Conservation (phyloP, 2,113 vertebrate species). For the Laticauda laticaudata region DNA sequence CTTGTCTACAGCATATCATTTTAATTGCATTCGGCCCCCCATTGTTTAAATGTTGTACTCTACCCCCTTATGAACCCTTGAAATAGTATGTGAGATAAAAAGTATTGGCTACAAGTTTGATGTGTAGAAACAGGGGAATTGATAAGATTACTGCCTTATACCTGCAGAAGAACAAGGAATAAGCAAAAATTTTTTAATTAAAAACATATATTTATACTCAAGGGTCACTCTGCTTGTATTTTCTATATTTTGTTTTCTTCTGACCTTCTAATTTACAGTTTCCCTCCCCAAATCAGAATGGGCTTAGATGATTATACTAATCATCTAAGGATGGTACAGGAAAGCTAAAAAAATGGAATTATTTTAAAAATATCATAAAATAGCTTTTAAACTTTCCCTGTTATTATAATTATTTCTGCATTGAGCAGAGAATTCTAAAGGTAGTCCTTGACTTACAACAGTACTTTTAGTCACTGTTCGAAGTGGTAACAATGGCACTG, state of each 20-base stretch:
- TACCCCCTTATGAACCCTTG: neutral
- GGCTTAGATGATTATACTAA: neutral
- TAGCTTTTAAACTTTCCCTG: neutral
- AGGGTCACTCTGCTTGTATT: neutral
- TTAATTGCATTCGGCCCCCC: neutral
- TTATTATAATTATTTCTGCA: neutral
- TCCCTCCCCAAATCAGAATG: neutral
- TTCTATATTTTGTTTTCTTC: neutral
- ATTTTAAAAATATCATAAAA: neutral
- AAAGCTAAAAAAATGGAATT: neutral
- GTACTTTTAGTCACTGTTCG: neutral
- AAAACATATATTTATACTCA: neutral
- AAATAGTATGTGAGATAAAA: neutral
- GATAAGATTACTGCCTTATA: neutral
- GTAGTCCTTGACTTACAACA: too few relatives aligned
- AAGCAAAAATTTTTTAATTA: neutral
- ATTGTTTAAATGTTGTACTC: neutral
- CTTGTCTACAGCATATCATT: neutral
- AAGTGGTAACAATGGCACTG: neutral
- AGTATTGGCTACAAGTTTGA: neutral
- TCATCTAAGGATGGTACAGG: neutral
- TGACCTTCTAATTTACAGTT: neutral
- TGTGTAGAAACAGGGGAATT: neutral
- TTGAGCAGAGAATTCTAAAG: neutral
- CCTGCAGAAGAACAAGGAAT: neutral